Percentiles rank a stretch among this genome's conserved stretches.
Conservation (phyloP, 2,888 invertebrate species). For the Notocelia uddmanniana region DNA sequence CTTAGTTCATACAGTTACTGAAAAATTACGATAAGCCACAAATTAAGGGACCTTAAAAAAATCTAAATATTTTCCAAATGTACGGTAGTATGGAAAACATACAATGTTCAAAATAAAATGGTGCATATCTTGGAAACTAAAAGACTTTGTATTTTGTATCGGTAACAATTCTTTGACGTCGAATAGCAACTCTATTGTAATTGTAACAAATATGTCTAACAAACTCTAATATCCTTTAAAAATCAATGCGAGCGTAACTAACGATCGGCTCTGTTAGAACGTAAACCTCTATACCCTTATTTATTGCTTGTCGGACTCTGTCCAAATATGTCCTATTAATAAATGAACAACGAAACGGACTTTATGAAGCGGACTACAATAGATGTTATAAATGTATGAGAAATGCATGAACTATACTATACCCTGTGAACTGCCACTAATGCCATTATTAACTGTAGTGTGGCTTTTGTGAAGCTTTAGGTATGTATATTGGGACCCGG, state of each 20-base stretch:
- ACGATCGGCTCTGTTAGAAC: slow-evolving; percentile 45
- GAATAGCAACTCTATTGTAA: slow-evolving; percentile 28
- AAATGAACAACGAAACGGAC: slow-evolving; percentile 68
- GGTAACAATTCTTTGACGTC: slow-evolving; percentile 19
- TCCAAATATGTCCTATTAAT: slow-evolving; percentile 83
- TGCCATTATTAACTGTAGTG: slow-evolving; percentile 24
- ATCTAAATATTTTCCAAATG: too few relatives aligned
- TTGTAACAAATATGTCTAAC: slow-evolving; percentile 37
- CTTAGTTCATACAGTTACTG: too few relatives aligned
- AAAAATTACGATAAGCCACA: too few relatives aligned
- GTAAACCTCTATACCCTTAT: slow-evolving; percentile 63
- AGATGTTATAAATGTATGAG: slow-evolving; percentile 67
- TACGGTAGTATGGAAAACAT: too few relatives aligned
- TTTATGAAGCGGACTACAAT: slow-evolving; percentile 63
- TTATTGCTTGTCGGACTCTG: slow-evolving; percentile 71
- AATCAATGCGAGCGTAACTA: slow-evolving; percentile 52
- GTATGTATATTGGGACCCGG: slow-evolving; percentile 5
- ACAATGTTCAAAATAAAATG: too few relatives aligned
- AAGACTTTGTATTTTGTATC: too few relatives aligned
- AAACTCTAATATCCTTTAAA: slow-evolving; percentile 46
- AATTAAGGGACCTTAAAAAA: too few relatives aligned
- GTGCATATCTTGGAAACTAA: too few relatives aligned
- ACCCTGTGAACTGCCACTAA: slow-evolving; percentile 50
- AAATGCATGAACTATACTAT: slow-evolving; percentile 61
- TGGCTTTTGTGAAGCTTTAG: slow-evolving; percentile 12